phyloP scores from a whole-genome alignment of 2,113 vertebrate genomes.

The mouse (Mus musculus) region DNA sequence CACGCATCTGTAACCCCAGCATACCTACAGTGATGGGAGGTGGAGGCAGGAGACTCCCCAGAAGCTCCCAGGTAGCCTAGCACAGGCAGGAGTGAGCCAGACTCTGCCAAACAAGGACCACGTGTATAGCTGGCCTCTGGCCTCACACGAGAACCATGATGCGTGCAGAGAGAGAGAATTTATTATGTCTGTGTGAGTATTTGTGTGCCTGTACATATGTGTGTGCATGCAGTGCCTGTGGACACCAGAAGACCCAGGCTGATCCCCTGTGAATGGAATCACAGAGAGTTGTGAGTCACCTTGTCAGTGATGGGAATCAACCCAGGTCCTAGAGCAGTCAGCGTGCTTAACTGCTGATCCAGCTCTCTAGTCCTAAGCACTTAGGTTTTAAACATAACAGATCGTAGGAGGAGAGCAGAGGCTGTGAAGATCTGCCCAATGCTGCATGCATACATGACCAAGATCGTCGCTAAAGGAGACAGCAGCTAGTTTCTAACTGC shows the following conservation, averaged over 20 bases:
- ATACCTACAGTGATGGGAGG: background rate
- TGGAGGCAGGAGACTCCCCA: background rate
- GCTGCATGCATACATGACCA: background rate
- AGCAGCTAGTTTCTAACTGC: background rate
- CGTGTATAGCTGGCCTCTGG: background rate
- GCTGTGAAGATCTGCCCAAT: background rate
- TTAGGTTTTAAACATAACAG: background rate
- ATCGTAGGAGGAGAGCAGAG: background rate
- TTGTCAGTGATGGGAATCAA: background rate
- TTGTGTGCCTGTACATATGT: background rate
- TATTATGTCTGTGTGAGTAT: background rate
- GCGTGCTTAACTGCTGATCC: background rate
- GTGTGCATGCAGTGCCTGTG: background rate
- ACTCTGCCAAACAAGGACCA: background rate
- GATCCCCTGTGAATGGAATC: background rate
- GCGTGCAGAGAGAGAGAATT: background rate
- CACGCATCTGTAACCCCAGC: background rate
- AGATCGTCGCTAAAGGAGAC: accelerated
- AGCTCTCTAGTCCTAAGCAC: background rate
- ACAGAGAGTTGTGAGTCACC: too few relatives aligned
- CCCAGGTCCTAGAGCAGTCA: background rate
- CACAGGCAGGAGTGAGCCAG: background rate
- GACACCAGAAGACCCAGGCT: background rate
- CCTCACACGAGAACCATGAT: too few relatives aligned
- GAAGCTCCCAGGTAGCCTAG: background rate